phyloP scores from a whole-genome alignment of 2,888 invertebrate species.

The Cryptosula pallasiana region DNA sequence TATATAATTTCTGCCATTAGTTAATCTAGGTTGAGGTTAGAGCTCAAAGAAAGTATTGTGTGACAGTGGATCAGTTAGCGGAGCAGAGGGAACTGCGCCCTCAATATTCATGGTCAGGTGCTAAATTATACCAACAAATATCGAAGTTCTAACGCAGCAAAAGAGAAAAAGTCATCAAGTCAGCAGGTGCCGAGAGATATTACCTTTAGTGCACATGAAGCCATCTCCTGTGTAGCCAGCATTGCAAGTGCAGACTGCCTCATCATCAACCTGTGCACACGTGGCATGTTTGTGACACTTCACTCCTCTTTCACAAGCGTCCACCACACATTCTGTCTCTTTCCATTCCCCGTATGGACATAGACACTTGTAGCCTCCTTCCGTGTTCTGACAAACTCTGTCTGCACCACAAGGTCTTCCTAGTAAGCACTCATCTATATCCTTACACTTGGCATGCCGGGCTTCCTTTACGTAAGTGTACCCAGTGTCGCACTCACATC shows the following conservation, averaged over 20 bases:
- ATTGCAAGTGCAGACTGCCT: conserved; percentile 3
- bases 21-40: too few relatives aligned
- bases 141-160: too few relatives aligned
- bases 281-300: conserved; percentile 22
- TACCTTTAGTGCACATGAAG: not conserved
- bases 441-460: not conserved
- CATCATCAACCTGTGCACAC: not conserved
- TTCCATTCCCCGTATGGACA: not conserved
- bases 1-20: too few relatives aligned
- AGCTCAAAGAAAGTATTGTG: too few relatives aligned
- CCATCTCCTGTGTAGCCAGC: conserved; percentile 3
- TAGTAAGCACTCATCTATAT: conserved; percentile 15
- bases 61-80: too few relatives aligned
- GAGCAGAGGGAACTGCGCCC: too few relatives aligned
- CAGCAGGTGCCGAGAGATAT: too few relatives aligned
- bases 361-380: not conserved
- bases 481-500: not conserved
- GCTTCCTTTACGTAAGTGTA: not conserved
- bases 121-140: too few relatives aligned
- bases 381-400: not conserved
- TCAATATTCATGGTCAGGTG: too few relatives aligned
- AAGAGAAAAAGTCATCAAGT: too few relatives aligned
- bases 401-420: not conserved
- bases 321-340: not conserved
- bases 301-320: not conserved